A percentile compares a stretch with the other conserved stretches of the same genome.
Evolutionary conservation across 2,797 vertebrate species (phyloP).

Genomic region (Emydoidea blandingii): DNA sequence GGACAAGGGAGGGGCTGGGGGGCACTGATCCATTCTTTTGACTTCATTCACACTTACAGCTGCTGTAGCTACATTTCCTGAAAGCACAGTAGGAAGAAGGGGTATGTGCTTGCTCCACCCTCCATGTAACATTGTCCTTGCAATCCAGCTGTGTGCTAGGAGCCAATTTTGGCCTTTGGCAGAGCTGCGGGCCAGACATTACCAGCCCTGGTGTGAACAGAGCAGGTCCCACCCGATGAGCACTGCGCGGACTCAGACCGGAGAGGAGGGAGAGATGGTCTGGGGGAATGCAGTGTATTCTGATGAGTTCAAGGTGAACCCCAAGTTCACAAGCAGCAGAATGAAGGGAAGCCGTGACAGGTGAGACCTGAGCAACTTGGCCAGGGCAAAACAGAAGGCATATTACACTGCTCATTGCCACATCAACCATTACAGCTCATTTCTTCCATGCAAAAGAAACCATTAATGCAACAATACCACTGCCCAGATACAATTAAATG

Average conservation of each 20-base stretch:
- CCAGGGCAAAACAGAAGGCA: accelerated
- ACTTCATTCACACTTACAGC: conserved; percentile 78
- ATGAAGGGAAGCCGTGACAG: background rate
- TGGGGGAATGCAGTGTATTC: background rate
- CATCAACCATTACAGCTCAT: accelerated
- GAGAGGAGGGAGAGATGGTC: conserved; percentile 17
- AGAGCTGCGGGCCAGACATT: conserved; percentile 80
- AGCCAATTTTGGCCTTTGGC: conserved; percentile 80
- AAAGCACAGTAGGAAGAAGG: conserved; percentile 82
- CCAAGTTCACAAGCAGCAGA: background rate
- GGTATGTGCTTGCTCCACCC: conserved; percentile 80
- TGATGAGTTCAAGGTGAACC: background rate
- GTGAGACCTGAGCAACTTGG: background rate
- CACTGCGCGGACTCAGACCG: conserved; percentile 63
- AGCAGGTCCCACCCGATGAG: conserved; percentile 76
- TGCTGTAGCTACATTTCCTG: conserved; percentile 79
- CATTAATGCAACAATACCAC: accelerated
- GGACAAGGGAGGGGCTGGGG: conserved; percentile 36
- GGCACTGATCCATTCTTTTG: conserved; percentile 76
- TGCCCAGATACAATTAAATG: background rate
- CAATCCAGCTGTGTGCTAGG: conserved; percentile 69
- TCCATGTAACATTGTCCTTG: conserved; percentile 68
- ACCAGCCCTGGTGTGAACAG: conserved; percentile 78
- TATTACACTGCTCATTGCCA: background rate
- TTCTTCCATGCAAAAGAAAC: background rate